Conservation (phyloP, 2,797 vertebrate genomes). For the Graptemys geographica region DNA sequence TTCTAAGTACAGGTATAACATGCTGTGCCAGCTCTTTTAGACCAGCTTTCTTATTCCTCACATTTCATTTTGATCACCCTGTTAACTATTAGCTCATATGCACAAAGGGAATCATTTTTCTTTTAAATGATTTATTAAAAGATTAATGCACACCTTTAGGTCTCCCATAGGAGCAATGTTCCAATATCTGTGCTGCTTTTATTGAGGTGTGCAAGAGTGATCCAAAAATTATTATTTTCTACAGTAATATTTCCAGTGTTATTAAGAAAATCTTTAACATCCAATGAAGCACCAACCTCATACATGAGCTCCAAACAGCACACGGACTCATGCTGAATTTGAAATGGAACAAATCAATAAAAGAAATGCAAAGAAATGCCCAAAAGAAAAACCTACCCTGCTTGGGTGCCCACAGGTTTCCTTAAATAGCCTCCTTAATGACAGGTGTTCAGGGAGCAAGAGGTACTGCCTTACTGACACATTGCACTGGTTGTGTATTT, state of each 20-base stretch:
- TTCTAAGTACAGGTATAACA: constrained; percentile 36
- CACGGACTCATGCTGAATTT: background rate
- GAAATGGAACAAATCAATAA: background rate
- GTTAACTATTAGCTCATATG: constrained; percentile 49
- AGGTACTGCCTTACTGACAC: background rate
- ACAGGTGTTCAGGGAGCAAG: background rate
- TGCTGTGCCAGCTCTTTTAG: constrained; percentile 32
- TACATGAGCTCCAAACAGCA: background rate
- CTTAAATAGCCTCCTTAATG: background rate
- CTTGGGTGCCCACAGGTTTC: background rate
- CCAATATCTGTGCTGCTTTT: constrained; percentile 39
- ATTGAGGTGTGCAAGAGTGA: constrained; percentile 44
- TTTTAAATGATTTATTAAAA: constrained; percentile 71
- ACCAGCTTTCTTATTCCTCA: background rate
- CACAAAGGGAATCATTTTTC: constrained; percentile 46
- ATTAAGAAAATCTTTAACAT: constrained; percentile 6
- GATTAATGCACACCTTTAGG: constrained; percentile 36
- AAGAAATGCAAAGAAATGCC: background rate
- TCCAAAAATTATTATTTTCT: constrained; percentile 11
- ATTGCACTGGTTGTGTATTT: background rate
- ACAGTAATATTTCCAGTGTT: constrained; percentile 20
- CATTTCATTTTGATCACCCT: constrained; percentile 48
- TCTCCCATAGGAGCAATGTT: constrained; percentile 41
- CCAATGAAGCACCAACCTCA: background rate
- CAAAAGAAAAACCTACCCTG: background rate